Evolutionary conservation across 2,113 vertebrate genomes (phyloP).

Genomic region (Cariama cristata): DNA sequence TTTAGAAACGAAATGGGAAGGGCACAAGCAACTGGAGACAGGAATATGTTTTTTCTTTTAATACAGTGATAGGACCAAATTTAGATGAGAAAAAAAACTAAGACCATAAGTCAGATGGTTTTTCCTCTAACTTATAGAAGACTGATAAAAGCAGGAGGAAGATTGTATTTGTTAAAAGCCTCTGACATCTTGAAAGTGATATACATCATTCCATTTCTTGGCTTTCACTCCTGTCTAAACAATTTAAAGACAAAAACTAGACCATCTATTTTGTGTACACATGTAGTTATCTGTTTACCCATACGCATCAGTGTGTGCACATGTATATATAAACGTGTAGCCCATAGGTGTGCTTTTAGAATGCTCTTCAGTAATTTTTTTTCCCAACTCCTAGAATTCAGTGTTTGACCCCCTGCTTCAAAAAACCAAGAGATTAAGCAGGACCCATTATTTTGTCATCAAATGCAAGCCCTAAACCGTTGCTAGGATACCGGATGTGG

Average conservation of each 20-base stretch:
- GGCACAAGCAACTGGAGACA: background rate
- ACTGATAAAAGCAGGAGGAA: slow-evolving; percentile 38
- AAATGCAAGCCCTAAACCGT: slow-evolving; percentile 54
- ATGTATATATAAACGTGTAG: background rate
- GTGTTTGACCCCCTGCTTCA: slow-evolving; percentile 29
- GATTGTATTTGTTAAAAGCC: slow-evolving; percentile 42
- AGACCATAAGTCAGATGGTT: background rate
- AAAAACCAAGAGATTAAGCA: slow-evolving; percentile 22
- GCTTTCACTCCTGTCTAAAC: slow-evolving; percentile 23
- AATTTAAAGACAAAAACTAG: slow-evolving; percentile 26
- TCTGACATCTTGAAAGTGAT: slow-evolving; percentile 22
- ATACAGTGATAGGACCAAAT: background rate
- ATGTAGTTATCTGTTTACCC: background rate
- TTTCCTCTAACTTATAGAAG: background rate
- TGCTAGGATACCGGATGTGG: slow-evolving; percentile 67
- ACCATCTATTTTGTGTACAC: background rate
- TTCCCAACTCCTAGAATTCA: background rate
- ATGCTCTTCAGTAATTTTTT: background rate
- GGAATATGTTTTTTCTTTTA: background rate
- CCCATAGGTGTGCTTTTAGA: background rate
- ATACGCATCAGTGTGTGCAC: background rate
- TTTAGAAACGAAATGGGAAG: background rate
- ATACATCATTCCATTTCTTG: slow-evolving; percentile 32
- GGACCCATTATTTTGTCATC: slow-evolving; percentile 63
- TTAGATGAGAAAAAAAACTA: background rate